A percentile compares a stretch with the other conserved stretches of the same genome.
Evolutionary conservation across 30 jellyfish, hydroid and myxozoan species (phyloP).

Genomic region (Chrysaora quinquecirrha): DNA sequence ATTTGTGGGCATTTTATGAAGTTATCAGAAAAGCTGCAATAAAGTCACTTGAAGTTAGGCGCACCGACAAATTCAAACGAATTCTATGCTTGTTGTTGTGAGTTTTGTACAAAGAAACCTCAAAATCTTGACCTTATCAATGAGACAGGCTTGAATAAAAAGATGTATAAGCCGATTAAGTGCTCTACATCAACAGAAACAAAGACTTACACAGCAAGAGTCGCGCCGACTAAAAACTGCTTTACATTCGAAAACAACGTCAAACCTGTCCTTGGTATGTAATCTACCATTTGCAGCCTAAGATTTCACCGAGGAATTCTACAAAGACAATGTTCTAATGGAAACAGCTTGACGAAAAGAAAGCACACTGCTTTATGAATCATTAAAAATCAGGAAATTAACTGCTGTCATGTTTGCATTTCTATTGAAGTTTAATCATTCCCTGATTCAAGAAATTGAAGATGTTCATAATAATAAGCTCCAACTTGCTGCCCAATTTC

Average conservation of each 20-base stretch:
- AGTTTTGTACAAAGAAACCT: conserved; percentile 56
- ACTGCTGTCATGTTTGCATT: conserved; percentile 20
- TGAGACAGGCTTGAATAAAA: conserved; percentile 46
- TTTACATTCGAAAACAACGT: conserved; percentile 53
- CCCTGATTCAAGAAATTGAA: background rate
- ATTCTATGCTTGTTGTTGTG: conserved; percentile 54
- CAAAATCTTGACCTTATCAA: conserved; percentile 62
- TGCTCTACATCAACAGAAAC: conserved; percentile 46
- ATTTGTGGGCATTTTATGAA: conserved; percentile 39
- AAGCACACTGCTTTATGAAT: conserved; percentile 40
- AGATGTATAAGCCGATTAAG: conserved; percentile 58
- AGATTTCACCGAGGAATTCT: conserved; percentile 62
- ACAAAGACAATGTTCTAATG: conserved; percentile 43
- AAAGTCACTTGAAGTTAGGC: conserved; percentile 29
- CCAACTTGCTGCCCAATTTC: background rate
- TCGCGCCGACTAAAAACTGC: conserved; percentile 72
- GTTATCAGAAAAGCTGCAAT: conserved; percentile 11
- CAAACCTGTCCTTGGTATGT: conserved; percentile 69
- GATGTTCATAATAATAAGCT: conserved; percentile 8
- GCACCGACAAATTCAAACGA: conserved; percentile 39
- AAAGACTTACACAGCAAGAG: conserved; percentile 62
- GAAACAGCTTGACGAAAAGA: conserved; percentile 42
- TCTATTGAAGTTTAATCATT: conserved; percentile 1
- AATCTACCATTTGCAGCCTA: conserved; percentile 66
- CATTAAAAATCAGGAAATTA: conserved; percentile 52